Conservation (phyloP, 2,797 vertebrate species). For the Mus spretus region DNA sequence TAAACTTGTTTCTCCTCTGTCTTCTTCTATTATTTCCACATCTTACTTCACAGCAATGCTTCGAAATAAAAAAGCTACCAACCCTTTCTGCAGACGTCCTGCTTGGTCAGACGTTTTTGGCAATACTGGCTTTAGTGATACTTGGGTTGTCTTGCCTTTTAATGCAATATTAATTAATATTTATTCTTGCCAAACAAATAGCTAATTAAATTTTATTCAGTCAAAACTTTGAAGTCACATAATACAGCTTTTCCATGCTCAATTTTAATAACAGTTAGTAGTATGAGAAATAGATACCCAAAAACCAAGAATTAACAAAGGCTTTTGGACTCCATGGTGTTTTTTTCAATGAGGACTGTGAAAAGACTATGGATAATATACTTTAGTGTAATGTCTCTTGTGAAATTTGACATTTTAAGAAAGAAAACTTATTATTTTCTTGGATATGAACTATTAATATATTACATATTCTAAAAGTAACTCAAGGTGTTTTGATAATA, state of each 20-base stretch:
- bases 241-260: neutral
- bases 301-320: neutral
- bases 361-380: neutral
- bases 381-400: neutral
- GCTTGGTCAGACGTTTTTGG: neutral
- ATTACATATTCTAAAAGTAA: constrained; percentile 9
- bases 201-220: neutral
- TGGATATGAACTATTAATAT: neutral
- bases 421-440: neutral
- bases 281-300: neutral
- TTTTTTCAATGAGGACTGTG: neutral
- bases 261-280: neutral
- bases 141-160: neutral
- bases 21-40: neutral
- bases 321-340: neutral
- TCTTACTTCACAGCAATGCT: neutral
- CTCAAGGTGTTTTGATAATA: constrained; percentile 5
- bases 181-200: neutral
- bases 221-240: neutral
- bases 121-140: neutral
- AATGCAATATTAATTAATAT: neutral
- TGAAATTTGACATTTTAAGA: neutral
- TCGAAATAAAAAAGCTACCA: neutral
- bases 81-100: neutral
- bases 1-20: neutral